Evolutionary conservation across 2,113 vertebrate genomes (phyloP).

Genomic region (Glaucidium brasilianum): DNA sequence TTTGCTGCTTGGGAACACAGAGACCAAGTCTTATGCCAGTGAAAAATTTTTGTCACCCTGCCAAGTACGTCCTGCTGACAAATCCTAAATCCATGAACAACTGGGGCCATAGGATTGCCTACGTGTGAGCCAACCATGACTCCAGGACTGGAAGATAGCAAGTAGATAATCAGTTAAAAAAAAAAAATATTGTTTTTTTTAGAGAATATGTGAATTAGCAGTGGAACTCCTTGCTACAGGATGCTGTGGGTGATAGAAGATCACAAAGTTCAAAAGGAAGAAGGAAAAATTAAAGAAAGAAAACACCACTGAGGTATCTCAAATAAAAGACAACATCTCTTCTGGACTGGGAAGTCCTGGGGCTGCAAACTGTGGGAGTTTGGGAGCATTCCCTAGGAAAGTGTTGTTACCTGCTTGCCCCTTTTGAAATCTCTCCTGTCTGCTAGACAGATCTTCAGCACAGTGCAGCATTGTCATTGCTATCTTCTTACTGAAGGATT

Average conservation of each 20-base stretch:
- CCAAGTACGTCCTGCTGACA: background rate
- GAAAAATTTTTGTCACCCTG: background rate
- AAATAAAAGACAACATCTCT: background rate
- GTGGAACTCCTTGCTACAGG: background rate
- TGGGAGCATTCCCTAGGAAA: background rate
- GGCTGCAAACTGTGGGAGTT: background rate
- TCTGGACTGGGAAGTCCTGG: background rate
- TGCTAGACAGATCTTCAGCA: background rate
- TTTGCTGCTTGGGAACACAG: constrained; percentile 12
- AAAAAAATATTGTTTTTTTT: background rate
- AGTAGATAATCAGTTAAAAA: background rate
- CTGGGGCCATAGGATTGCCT: background rate
- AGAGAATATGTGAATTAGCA: background rate
- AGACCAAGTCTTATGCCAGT: background rate
- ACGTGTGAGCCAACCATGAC: background rate
- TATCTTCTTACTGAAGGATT: background rate
- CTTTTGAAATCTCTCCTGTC: background rate
- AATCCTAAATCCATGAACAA: background rate
- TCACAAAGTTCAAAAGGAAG: background rate
- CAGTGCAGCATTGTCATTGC: background rate
- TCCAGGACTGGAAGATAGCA: background rate
- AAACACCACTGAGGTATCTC: background rate
- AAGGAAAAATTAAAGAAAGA: background rate
- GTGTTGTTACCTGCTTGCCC: background rate
- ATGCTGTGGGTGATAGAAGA: background rate